A percentile compares a stretch with the other conserved stretches of the same genome.
These are phyloP conservation scores for Alosa sapidissima DNA, from an alignment of 2,797 vertebrate genomes.

Conservation along the genomic window DNA sequence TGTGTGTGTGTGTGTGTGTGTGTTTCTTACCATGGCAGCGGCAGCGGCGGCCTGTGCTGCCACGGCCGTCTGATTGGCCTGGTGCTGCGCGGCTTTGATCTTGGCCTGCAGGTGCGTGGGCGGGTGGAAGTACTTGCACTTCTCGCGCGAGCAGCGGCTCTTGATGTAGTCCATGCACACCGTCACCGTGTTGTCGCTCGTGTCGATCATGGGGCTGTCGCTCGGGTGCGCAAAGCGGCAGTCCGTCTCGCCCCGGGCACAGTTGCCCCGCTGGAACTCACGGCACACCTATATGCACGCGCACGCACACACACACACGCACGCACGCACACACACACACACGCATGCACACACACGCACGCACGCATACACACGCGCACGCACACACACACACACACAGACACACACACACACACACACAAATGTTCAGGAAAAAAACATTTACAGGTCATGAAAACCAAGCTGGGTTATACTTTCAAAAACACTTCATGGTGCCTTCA, in stretches of 20 bases:
- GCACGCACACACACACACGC: neutral
- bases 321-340: neutral
- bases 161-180: slow-evolving; percentile 99
- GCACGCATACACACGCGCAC: slow-evolving; percentile 11
- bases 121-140: slow-evolving; percentile 99
- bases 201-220: slow-evolving; percentile 99
- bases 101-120: slow-evolving; percentile 99
- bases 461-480: neutral
- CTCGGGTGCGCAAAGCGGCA: slow-evolving; percentile 98
- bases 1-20: slow-evolving; percentile 25
- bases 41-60: slow-evolving; percentile 90
- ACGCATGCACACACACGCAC: slow-evolving; percentile 13
- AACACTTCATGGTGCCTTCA: neutral
- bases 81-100: slow-evolving; percentile 98
- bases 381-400: slow-evolving; percentile 26
- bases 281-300: slow-evolving; percentile 85
- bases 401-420: slow-evolving; percentile 14
- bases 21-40: slow-evolving; percentile 74
- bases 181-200: slow-evolving; percentile 97
- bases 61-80: slow-evolving; percentile 91
- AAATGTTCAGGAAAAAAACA: neutral
- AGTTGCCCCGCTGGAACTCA: slow-evolving; percentile 99
- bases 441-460: neutral
- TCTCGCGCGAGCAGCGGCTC: slow-evolving; percentile 99
- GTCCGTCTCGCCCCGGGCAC: slow-evolving; percentile 96